Base-by-base conservation (phyloP, 53 echinoderm and acorn worm species). In the Temnopleurus reevesii region DNA sequence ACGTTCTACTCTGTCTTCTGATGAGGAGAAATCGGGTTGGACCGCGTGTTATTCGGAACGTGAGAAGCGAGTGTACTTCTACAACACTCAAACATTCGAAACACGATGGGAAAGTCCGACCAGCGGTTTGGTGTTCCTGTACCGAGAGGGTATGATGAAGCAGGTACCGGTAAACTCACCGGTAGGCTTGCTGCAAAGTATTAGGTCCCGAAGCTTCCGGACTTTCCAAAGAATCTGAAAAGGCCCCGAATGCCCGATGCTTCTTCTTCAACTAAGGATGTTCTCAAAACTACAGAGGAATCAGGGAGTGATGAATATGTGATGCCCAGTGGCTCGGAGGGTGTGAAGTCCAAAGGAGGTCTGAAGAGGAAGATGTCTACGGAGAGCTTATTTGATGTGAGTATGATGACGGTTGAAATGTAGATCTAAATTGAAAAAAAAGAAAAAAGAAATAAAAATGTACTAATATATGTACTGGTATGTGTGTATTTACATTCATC, bases 51-150 rank as follows among this genome's bases (percentile, higher is more conserved):
- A 29, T 33, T 61, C 61, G 31, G 61, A 61, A 12, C 31, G 61
- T 4, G 61, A 61, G 33, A 61, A 61, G 30, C 5, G 61, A 12
- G 13, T 61, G 8, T 61, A 61, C 12, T 61, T 61, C 61, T 15
- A 61, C 61, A 61, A 61, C 9, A 29, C 5, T 61, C 2, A 15
- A 12, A 61, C 61, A 13, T 29, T 2, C 2, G 33, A 61, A 8
- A 61, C 61, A 8, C 61, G 33, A 13, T 61, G 61, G 61, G 61
- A 61, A 30, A 61, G 61, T 61, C 61, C 61, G 61, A 61, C 61
- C 61, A 61, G 24, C 12, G 61, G 61, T 61, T 29, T 61, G 12
- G 33, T 30, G 31, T 61, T 31, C 61, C 61, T 7, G 33, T 61
- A 1, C 61, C 61, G 9, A 61, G 61, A 61, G 31, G 61, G 8